Percentiles rank a stretch among this genome's conserved stretches.
These are phyloP conservation scores for Aporrectodea caliginosa DNA, from an alignment of 1,140 invertebrate species.

Conservation along the genomic window DNA sequence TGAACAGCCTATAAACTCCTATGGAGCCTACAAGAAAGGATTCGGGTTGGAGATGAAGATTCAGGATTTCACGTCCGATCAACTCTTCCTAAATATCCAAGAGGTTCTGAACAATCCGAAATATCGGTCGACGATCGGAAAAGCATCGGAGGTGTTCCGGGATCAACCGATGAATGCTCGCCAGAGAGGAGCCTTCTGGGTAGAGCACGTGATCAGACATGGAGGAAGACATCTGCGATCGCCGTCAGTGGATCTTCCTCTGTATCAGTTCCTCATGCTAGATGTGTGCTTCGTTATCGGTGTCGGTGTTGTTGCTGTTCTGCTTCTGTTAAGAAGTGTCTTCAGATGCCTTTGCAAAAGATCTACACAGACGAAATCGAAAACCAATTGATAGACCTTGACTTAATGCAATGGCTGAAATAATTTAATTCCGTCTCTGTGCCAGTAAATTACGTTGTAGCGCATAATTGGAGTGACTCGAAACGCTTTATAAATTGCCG, in stretches of 20 bases:
- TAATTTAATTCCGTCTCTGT: no score
- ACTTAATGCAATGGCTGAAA: no score
- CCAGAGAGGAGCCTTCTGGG: conserved; percentile 24
- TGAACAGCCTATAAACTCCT: conserved; percentile 47
- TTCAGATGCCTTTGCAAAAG: no score
- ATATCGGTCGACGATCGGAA: conserved; percentile 37
- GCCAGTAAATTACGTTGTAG: no score
- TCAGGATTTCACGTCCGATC: background rate
- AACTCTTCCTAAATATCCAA: background rate
- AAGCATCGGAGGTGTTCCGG: conserved; percentile 20
- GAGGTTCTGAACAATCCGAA: conserved; percentile 34
- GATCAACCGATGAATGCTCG: conserved; percentile 43
- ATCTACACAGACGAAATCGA: no score
- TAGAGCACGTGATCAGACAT: conserved; percentile 20
- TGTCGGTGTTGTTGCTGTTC: no score
- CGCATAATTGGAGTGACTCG: no score
- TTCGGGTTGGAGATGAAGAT: background rate
- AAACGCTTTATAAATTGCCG: no score
- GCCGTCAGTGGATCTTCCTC: conserved; percentile 20
- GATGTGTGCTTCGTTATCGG: no score
- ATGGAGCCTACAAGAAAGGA: conserved; percentile 36
- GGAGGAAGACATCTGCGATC: conserved; percentile 15
- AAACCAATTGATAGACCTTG: no score
- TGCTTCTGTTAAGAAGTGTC: no score
- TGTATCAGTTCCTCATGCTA: conserved; percentile 26